phyloP scores from a whole-genome alignment of 2,888 invertebrate genomes.

The Pristionchus arcanus region DNA sequence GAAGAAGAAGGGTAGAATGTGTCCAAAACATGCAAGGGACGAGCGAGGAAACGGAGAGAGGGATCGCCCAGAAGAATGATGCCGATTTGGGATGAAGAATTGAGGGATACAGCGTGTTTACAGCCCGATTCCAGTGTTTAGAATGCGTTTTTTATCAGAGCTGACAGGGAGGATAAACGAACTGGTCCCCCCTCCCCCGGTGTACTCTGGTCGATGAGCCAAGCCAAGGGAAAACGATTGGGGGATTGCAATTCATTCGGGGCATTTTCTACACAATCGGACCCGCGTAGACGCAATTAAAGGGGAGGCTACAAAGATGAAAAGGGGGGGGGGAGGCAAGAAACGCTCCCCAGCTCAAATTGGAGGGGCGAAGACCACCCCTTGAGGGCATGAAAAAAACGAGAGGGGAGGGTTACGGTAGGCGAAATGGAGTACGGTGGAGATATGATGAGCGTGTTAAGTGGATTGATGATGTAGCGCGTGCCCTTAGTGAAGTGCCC shows the following conservation, averaged over 20 bases:
- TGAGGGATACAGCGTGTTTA: neutral
- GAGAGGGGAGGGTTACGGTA: neutral
- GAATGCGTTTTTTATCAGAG: neutral
- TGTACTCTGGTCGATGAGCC: slow-evolving; percentile 16
- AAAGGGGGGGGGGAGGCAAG: slow-evolving; percentile 6
- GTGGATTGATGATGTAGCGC: neutral
- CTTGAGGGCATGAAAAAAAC: neutral
- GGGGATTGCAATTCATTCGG: slow-evolving; percentile 18
- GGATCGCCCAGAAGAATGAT: neutral
- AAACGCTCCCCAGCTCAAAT: neutral
- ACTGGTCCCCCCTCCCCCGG: neutral
- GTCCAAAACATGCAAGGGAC: slow-evolving; percentile 30
- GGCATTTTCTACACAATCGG: slow-evolving; percentile 1
- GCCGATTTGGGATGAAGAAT: neutral
- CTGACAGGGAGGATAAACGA: neutral
- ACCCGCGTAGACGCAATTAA: slow-evolving; percentile 15
- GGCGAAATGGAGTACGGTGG: neutral
- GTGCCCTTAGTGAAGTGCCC: neutral
- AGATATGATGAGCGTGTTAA: neutral
- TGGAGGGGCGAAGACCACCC: slow-evolving; percentile 23
- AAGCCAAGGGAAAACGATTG: neutral
- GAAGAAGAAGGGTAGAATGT: slow-evolving; percentile 13
- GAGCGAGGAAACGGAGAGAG: neutral
- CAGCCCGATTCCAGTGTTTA: neutral
- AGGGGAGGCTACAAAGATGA: slow-evolving; percentile 34